Base-by-base conservation (phyloP, 1,140 invertebrate genomes). In the Cydia amplana region DNA sequence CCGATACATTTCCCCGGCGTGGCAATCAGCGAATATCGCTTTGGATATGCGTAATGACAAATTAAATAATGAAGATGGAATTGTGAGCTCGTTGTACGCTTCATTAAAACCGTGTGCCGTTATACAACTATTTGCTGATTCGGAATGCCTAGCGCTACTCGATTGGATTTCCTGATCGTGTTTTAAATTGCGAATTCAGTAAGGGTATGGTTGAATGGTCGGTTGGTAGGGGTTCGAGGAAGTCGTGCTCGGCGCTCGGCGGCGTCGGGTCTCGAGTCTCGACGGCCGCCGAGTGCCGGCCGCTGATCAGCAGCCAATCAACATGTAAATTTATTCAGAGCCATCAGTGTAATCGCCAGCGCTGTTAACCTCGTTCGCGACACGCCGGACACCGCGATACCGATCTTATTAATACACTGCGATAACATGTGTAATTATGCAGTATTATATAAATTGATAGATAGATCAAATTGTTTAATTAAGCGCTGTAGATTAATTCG, bases 281-380 rank as follows among this genome's bases (percentile, higher is more conserved):
- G 10, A 12, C 40, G 40, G 10, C 14, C 12, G 43, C 12, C 12
- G 43, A 36, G 32, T 36, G 46, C 46, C 46, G 46, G 14, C 46
- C 51, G 32, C 80, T 86, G 86, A 90, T 91, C 87, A 86, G 80
- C 80, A 77, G 78, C 81, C 86, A 86, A 92, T 92, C 85, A 90
- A 85, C 82, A 92, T 92, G 90, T 89, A 88, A 92, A 92, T 92
- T 86, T 92, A 92, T 91, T 91, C 89, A 83, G 81, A 87, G 82
- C 89, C 85, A 90, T 90, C 86, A 82, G 85, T 87, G 85, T 90
- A 89, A 89, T 87, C 86, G 86, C 78, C 83, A 78, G 85, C 81
- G 86, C 85, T 88, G 89, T 89, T 90, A 91, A 90, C 88, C 88
- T 90, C 88, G 82, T 91, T 89, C 84, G 80, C 81, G 79, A 82